phyloP scores from a whole-genome alignment of 2,113 vertebrate species.

The Electrona antarctica region DNA sequence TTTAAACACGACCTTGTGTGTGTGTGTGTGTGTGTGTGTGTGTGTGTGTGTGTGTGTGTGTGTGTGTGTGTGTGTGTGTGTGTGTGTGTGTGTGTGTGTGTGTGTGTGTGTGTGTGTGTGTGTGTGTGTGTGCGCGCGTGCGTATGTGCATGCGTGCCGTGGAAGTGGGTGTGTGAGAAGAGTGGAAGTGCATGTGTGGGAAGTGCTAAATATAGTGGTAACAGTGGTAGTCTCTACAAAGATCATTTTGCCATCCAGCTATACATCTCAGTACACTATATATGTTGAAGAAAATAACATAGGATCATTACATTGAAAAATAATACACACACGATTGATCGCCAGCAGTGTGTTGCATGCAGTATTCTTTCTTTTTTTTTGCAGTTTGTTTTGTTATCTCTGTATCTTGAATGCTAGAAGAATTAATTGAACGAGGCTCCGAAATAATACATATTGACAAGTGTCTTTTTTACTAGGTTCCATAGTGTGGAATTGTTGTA shows the following conservation, averaged over 20 bases:
- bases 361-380: no score
- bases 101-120: constrained; percentile 12
- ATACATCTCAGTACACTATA: constrained; percentile 8
- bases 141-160: no score
- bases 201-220: constrained; percentile 9
- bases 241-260: not conserved
- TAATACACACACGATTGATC: no score
- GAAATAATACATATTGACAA: no score
- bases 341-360: no score
- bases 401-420: no score
- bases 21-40: not conserved
- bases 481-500: no score
- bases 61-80: constrained; percentile 18
- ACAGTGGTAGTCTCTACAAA: constrained; percentile 18
- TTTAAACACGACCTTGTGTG: no score
- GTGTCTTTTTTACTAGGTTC: no score
- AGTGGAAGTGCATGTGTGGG: constrained; percentile 31
- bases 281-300: not conserved
- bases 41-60: constrained; percentile 4
- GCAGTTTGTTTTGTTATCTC: no score
- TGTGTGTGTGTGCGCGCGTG: constrained; percentile 21
- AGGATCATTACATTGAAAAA: not conserved
- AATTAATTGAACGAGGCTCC: no score
- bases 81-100: constrained; percentile 7
- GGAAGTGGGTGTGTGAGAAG: no score